Evolutionary conservation across 2,113 vertebrate genomes (phyloP), one percentile per base, ranked within the genome.

Genomic region (Macaca mulatta): DNA sequence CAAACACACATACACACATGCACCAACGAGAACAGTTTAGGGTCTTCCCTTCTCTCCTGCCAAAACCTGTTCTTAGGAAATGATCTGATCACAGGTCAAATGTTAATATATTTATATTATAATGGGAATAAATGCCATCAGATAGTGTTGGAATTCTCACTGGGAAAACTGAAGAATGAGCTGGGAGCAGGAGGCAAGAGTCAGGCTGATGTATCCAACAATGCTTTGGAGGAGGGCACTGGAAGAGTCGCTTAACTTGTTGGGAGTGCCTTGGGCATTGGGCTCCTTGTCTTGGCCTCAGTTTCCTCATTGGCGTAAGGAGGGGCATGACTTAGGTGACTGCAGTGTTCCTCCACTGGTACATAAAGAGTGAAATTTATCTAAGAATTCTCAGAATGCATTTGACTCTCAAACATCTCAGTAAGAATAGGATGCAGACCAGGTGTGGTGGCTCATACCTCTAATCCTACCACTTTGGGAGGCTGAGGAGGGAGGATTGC

Each of bases 151-250:
- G 32, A 18, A 7, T 79, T 61, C 70, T 92, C 35, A 75, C 7
- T 48, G 16, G 23, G 79, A 75, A 61, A 18, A 59, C 23, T 4
- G 50, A 96, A n/a, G 48, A 1, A 3, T 5, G 18, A 40, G 52
- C 79, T 13, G 20, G 45, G n/a, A 80, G 50, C 38, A 7, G n/a
- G 11, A 80, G 17, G 50, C 22, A 4, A 17, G 92, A 30, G 17
- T n/a, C 75, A 10, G 22, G 3, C 0, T 0, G 64, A 43, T 27
- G 3, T 20, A 0, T 14, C 27, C 45, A 45, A 1, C 0, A 32
- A 22, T 0, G 3, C 30, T 27, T 45, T 10, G 55, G 45, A 30
- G 27, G 32, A 64, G 11, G 22, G 35, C 22, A 4, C 48, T 25
- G 6, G 27, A 5, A 89, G 32, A 2, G 10, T 20, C 2, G 0